Base-by-base conservation (phyloP, 2,797 vertebrate genomes). In the Microctenopoma stevenorrisi region DNA sequence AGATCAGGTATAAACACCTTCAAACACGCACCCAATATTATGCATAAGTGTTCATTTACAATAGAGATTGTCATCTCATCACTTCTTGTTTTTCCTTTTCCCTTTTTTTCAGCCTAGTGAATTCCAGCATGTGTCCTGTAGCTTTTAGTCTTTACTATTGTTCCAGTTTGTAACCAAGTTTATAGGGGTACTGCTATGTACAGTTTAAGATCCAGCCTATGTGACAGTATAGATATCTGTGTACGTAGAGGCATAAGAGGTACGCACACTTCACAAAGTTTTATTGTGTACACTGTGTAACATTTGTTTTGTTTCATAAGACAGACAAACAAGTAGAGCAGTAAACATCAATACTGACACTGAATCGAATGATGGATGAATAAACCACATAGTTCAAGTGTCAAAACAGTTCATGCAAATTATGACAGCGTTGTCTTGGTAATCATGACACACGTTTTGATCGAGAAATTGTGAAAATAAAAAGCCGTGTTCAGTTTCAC, bases 51-150 rank as follows among this genome's bases (percentile, higher is more conserved):
- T 37, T 85, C 82, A 89, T 88, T 90, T 91, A 94, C 82, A 92
- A 83, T 76, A 90, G 91, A 93, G 93, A 94, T 95, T 94, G 93
- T 94, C 90, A 84, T 93, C 89, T 91, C 89, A 86, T 91, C 82
- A 83, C 83, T 79, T 88, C 67, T 74, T 63, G 62, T 69, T 81
- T 81, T 78, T 72, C 73, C 37, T 68, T 85, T 81, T 75, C 68
- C 63, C 66, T 74, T 79, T 87, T 76, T 53, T 47, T 64, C 74
- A 72, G 62, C 76, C 72, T 55, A 42, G 54, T 76, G 10, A 80
- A 63, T 81, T 76, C 42, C 76, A 80, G 54, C 73, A 51, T 67
- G 65, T 58, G 80, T 53, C 58, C 74, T 63, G 47, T 74, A 57
- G 68, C 46, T 40, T 57, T 82, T 62, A 62, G 47, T 55, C 65